Percentiles rank a stretch among this genome's conserved stretches.
phyloP scores from a whole-genome alignment of 2,113 vertebrate species.

The Phylloscopus whistleri region DNA sequence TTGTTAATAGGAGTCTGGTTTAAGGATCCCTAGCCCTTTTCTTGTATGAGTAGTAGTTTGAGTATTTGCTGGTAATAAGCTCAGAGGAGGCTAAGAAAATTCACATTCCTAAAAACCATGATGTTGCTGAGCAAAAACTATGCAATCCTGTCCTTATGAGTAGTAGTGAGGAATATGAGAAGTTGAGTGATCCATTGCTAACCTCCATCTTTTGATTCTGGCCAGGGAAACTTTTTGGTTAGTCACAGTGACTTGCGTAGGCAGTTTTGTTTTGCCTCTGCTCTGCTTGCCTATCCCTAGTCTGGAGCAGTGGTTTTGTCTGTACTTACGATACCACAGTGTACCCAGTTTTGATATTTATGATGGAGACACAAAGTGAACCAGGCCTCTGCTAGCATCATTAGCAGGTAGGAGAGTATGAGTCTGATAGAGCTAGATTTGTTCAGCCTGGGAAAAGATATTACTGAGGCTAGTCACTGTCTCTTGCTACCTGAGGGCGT shows the following conservation, averaged over 20 bases:
- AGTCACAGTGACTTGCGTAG: not conserved
- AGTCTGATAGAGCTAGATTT: not conserved
- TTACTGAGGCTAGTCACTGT: not conserved
- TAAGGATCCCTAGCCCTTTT: not conserved
- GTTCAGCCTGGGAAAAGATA: not conserved
- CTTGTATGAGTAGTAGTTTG: not conserved
- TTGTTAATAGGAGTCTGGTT: not conserved
- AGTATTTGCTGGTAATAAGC: not conserved
- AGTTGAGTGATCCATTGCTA: not conserved
- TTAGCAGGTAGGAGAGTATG: not conserved
- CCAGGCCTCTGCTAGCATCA: not conserved
- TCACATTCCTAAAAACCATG: not conserved
- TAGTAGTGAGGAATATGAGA: not conserved
- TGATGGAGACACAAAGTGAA: not conserved
- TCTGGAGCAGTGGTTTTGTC: not conserved
- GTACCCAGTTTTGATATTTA: not conserved
- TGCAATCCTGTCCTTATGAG: not conserved
- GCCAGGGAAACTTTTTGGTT: not conserved
- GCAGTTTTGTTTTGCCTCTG: not conserved
- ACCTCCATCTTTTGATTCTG: not conserved
- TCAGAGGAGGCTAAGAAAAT: not conserved
- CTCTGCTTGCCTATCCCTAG: not conserved
- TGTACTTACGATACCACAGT: rapidly evolving
- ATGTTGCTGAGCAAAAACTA: not conserved
- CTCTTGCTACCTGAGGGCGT: not conserved